Base-by-base conservation (phyloP, 2,113 vertebrate genomes). In the Cisticola juncidis region DNA sequence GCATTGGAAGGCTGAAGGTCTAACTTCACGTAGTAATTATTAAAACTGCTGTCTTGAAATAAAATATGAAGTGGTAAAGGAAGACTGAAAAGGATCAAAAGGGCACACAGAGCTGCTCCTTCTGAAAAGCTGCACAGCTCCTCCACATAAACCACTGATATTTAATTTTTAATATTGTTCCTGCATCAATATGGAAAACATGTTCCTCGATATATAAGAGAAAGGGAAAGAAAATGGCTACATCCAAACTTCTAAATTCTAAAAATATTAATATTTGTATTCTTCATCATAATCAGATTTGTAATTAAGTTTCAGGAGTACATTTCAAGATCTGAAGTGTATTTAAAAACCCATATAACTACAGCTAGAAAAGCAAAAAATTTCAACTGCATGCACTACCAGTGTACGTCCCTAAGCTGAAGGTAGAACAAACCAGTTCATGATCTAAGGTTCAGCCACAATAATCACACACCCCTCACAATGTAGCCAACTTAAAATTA, bases 311-410 rank as follows among this genome's bases (percentile, higher is more conserved):
- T 82, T 79, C 6, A 74, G 26, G 26, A 73, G n/a, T 48, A 17
- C 19, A 51, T 65, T 88, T 91, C 50, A 81, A 70, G 26, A 74
- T 56, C 50, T 29, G 26, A 88, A 64, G 21, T 1, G 1, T 36
- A 72, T 64, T 73, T 1, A 31, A 36, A 65, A 70, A 25, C 0
- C 0, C 3, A 12, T 4, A 36, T 19, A 70, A 12, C 18, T 53
- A 60, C 17, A 44, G 15, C 24, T 24, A 71, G 40, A 28, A 80
- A 83, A 80, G 68, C 10, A 11, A 81, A 83, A 77, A 45, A 35
- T 25, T 65, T 69, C 60, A 81, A 25, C 36, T 35, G 36, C 31
- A 33, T 35, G 28, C 22, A 61, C 21, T 79, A 74, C 21, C 19
- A 53, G 28, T 53, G 18, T 33, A 58, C 4, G 1, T 36, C 24